A percentile compares a stretch with the other conserved stretches of the same genome.
These are phyloP conservation scores for Thaumatotibia leucotreta DNA, from an alignment of 1,140 invertebrate species.

Conservation along the genomic window DNA sequence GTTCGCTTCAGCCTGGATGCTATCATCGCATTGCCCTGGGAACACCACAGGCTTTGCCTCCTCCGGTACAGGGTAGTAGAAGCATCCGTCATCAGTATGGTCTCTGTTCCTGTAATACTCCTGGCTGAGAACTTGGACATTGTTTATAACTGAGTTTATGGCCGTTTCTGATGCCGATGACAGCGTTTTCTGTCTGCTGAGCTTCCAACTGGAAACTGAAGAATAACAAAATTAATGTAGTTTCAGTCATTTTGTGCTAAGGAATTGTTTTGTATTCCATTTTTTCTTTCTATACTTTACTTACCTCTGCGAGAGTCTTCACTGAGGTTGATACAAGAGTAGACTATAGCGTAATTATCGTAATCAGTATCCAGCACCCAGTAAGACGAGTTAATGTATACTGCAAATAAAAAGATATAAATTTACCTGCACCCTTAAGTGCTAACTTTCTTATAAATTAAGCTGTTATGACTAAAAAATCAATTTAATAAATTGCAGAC, in stretches of 20 bases:
- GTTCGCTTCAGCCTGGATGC: constrained; percentile 35
- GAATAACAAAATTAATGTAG: neutral
- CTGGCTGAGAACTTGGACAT: constrained; percentile 37
- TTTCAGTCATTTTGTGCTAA: neutral
- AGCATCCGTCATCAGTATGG: constrained; percentile 45
- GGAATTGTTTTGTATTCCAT: neutral
- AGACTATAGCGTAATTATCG: constrained; percentile 46
- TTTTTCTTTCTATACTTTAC: neutral
- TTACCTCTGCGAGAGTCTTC: constrained; percentile 45
- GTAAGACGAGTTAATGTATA: constrained; percentile 50
- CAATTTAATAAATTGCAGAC: no score
- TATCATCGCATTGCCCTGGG: constrained; percentile 50
- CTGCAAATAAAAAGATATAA: constrained; percentile 27
- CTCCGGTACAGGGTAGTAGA: constrained; percentile 53
- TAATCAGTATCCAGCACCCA: constrained; percentile 63
- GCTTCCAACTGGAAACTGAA: constrained; percentile 16
- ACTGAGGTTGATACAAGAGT: constrained; percentile 46
- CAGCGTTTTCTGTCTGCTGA: constrained; percentile 18
- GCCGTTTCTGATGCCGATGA: constrained; percentile 18
- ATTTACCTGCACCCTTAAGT: neutral
- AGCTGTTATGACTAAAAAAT: no score
- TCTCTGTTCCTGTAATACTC: constrained; percentile 36
- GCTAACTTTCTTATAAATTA: no score
- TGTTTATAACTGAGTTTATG: constrained; percentile 36
- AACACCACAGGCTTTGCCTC: constrained; percentile 42